These are phyloP conservation scores for Atta colombica DNA, from an alignment of 1,140 invertebrate genomes.

Conservation along the genomic window DNA sequence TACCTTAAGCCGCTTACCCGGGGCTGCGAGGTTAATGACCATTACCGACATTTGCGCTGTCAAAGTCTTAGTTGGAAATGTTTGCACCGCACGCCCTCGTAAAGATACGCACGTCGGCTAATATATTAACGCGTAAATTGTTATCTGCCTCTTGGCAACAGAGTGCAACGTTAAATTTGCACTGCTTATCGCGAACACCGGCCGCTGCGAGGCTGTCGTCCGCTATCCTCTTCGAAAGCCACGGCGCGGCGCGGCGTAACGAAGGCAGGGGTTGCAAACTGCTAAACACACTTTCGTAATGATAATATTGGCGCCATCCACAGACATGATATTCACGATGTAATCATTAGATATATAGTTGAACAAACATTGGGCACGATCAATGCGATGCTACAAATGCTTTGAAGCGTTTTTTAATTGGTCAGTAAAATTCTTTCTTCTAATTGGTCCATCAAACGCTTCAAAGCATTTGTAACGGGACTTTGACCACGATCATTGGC, in stretches of 20 bases:
- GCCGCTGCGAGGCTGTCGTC: constrained; percentile 14
- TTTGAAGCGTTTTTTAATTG: too few relatives aligned
- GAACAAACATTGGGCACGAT: too few relatives aligned
- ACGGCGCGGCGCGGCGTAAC: constrained; percentile 22
- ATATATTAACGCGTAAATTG: constrained; percentile 79
- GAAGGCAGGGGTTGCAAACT: constrained; percentile 31
- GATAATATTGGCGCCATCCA: background rate
- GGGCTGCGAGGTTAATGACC: constrained; percentile 67
- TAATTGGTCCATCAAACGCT: too few relatives aligned
- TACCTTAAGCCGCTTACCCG: constrained; percentile 56
- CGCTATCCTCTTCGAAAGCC: background rate
- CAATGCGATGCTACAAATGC: too few relatives aligned
- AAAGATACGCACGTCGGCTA: constrained; percentile 72
- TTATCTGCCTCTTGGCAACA: constrained; percentile 57
- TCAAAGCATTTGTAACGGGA: too few relatives aligned
- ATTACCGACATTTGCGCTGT: constrained; percentile 32
- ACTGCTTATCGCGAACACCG: constrained; percentile 80
- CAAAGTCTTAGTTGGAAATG: constrained; percentile 39
- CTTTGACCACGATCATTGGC: too few relatives aligned
- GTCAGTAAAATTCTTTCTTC: too few relatives aligned
- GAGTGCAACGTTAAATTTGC: constrained; percentile 81
- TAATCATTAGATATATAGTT: background rate
- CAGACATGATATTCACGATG: background rate
- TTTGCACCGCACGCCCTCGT: constrained; percentile 57
- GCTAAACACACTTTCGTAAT: background rate